phyloP scores from a whole-genome alignment of 2,888 invertebrate species.

The Gonocerus acuteangulatus region DNA sequence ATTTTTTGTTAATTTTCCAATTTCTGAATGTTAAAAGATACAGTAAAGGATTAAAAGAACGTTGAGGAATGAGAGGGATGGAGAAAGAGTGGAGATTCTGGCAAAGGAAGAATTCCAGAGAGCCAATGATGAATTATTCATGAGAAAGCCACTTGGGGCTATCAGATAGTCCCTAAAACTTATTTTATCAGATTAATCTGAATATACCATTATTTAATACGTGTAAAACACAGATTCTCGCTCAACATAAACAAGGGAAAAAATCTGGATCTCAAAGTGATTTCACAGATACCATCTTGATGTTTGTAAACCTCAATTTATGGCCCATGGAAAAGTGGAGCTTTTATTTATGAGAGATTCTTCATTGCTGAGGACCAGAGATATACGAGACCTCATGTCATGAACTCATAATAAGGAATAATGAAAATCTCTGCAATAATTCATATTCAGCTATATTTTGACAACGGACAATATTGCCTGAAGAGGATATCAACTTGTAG shows the following conservation, averaged over 20 bases:
- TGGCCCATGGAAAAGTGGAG: neutral
- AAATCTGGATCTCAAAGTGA: neutral
- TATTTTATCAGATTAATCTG: neutral
- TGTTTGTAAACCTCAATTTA: slow-evolving; percentile 19
- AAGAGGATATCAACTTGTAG: too few relatives aligned
- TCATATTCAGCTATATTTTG: too few relatives aligned
- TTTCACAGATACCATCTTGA: neutral
- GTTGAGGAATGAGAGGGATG: neutral
- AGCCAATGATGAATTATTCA: neutral
- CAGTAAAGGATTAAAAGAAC: too few relatives aligned
- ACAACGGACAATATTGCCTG: too few relatives aligned
- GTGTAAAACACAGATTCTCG: slow-evolving; percentile 10
- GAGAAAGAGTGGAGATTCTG: slow-evolving; percentile 6
- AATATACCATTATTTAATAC: slow-evolving; percentile 14
- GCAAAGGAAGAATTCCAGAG: neutral
- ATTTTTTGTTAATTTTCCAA: too few relatives aligned
- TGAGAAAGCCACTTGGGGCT: neutral
- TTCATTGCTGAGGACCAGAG: neutral
- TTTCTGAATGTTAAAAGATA: too few relatives aligned
- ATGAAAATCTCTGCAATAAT: too few relatives aligned
- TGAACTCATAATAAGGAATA: too few relatives aligned
- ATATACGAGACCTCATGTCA: too few relatives aligned
- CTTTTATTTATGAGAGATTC: slow-evolving; percentile 6
- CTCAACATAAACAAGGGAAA: neutral
- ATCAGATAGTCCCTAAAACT: neutral